A percentile compares a stretch with the other conserved stretches of the same genome.
Conservation (phyloP, 2,888 invertebrate genomes). For the Ctena decussata region DNA sequence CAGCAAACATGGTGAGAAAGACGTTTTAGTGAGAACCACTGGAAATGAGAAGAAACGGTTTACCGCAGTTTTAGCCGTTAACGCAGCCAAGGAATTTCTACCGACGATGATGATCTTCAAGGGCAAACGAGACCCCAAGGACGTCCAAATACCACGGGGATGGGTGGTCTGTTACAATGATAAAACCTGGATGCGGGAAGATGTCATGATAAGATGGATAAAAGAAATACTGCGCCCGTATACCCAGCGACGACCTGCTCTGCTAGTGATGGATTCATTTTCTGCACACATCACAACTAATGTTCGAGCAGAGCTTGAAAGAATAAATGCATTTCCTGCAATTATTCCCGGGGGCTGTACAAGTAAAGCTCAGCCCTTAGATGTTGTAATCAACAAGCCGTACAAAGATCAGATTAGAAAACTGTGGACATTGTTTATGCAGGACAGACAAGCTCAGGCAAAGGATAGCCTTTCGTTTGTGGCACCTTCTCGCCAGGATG, state of each 20-base stretch:
- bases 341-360: conserved; percentile 38
- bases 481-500: not conserved
- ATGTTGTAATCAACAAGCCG: conserved; percentile 19
- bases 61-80: conserved; percentile 5
- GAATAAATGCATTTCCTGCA: not conserved
- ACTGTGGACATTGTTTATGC: not conserved
- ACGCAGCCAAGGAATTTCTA: not conserved
- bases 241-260: conserved; percentile 3
- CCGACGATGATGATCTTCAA: conserved; percentile 11
- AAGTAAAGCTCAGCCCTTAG: conserved; percentile 19
- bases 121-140: conserved; percentile 11
- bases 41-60: not conserved
- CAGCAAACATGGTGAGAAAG: not conserved
- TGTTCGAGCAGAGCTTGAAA: not conserved
- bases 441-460: not conserved
- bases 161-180: conserved; percentile 14
- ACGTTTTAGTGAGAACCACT: not conserved
- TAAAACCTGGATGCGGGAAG: conserved; percentile 24
- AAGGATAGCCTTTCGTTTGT: not conserved
- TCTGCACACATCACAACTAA: not conserved
- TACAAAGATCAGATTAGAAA: not conserved
- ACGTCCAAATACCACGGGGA: not conserved
- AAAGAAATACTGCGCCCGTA: conserved; percentile 7
- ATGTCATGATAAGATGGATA: conserved; percentile 20
- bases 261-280: conserved; percentile 29